Base-by-base conservation (phyloP, 1,140 invertebrate genomes). In the Eueides isabella region DNA sequence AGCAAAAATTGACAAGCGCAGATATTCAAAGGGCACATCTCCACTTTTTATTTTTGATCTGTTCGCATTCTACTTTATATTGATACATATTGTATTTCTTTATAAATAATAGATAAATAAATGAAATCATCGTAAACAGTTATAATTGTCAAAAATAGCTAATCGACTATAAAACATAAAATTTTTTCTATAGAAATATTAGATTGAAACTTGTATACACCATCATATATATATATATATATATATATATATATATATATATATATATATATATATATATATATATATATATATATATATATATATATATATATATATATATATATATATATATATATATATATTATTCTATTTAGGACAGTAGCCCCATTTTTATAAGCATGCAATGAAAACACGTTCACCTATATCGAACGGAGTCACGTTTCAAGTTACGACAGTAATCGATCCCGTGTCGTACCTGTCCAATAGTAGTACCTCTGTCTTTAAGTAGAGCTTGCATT, bases 1-100 rank as follows among this genome's bases (percentile, higher is more conserved):
- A 78, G 78, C 48, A 55, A 87, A 86, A 88, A 82, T 90, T 87
- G 84, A 86, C 83, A 85, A 80, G 81, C 73, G 76, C 75, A 75
- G 79, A 85, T 87, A 89, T 88, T 87, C 84, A 86, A 89, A 80
- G 75, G 80, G 61, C 61, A 29, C 66, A 74, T 74, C 75, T 66
- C 65, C 33, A 67, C 67, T 74, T 78, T 74, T 55, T 74, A 67
- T 78, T 71, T 55, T 38, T 29, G 16, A 31, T 35, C 11, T 61
- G 68, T 61, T 71, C 33, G 12, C 69, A 68, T 65, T 74, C 35
- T 29, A 71, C 74, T 9, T n/a, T 14, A 23, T 55, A 26, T 26
- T 48, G 2, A 48, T 0, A 48, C n/a, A 48, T 19, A 38, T 38
- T 2, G 11, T 33, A 33, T 33, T 38, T 2, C 16, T 38, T 0